Conservation (phyloP, 2,797 vertebrate genomes). For the Karalla daura region DNA sequence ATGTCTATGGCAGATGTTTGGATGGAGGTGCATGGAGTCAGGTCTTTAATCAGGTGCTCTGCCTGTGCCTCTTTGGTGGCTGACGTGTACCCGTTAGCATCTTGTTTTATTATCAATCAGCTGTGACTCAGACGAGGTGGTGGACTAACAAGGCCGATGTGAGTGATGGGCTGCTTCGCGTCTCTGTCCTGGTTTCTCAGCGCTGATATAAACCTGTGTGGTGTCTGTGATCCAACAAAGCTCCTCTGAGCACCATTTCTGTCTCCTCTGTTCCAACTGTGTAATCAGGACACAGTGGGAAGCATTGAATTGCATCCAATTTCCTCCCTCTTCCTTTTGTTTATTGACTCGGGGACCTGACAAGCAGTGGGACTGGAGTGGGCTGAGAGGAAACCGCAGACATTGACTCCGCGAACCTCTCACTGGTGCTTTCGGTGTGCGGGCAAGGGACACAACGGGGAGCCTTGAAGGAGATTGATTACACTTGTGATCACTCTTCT, state of each 20-base stretch:
- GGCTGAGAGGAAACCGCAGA: slow-evolving; percentile 52
- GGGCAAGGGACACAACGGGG: slow-evolving; percentile 52
- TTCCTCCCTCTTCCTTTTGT: slow-evolving; percentile 65
- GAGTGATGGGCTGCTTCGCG: background rate
- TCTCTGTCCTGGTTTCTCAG: background rate
- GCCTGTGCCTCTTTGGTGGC: too few relatives aligned
- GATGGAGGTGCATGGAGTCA: too few relatives aligned
- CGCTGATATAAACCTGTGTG: slow-evolving; percentile 8
- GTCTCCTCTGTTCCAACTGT: slow-evolving; percentile 47
- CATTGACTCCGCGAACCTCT: slow-evolving; percentile 47
- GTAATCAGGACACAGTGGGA: slow-evolving; percentile 69
- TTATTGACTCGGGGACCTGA: slow-evolving; percentile 65
- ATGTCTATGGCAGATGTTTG: too few relatives aligned
- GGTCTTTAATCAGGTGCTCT: too few relatives aligned
- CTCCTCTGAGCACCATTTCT: slow-evolving; percentile 50
- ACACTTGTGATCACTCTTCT: slow-evolving; percentile 72
- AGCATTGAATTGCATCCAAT: slow-evolving; percentile 65
- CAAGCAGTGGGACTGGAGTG: slow-evolving; percentile 48
- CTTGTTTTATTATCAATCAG: background rate
- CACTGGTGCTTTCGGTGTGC: slow-evolving; percentile 47
- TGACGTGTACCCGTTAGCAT: background rate
- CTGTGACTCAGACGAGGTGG: background rate
- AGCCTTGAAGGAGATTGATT: slow-evolving; percentile 78
- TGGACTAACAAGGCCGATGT: background rate
- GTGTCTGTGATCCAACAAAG: slow-evolving; percentile 33